phyloP scores from a whole-genome alignment of 2,113 vertebrate species.

The Petaurus breviceps region DNA sequence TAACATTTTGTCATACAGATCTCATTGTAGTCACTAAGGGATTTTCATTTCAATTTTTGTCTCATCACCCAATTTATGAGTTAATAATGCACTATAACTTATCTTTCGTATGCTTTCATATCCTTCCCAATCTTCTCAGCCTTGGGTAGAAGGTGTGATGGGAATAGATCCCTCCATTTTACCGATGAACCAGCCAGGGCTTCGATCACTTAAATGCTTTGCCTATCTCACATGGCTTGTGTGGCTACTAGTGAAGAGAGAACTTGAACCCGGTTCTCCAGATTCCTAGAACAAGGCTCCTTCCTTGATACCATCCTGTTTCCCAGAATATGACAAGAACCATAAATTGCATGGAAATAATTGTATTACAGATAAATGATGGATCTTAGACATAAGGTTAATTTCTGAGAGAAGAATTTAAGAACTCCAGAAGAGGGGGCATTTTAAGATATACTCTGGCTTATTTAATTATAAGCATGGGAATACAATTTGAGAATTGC shows the following conservation, averaged over 20 bases:
- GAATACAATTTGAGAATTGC: slow-evolving; percentile 31
- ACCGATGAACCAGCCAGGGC: neutral
- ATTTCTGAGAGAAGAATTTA: slow-evolving; percentile 31
- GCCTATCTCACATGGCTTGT: neutral
- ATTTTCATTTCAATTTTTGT: neutral
- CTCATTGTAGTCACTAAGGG: neutral
- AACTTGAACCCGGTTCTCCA: neutral
- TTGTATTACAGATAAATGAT: neutral
- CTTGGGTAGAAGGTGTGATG: neutral
- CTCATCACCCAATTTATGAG: neutral
- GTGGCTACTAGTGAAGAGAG: neutral
- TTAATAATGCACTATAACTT: neutral
- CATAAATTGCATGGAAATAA: neutral
- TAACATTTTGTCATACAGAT: neutral
- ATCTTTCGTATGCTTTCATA: neutral
- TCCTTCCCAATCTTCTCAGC: neutral
- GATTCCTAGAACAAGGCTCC: neutral
- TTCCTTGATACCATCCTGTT: neutral
- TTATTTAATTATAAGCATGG: slow-evolving; percentile 44
- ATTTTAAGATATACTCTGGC: slow-evolving; percentile 32
- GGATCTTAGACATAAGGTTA: neutral
- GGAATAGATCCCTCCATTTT: neutral
- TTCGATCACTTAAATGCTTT: neutral
- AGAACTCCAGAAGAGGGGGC: neutral
- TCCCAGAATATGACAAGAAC: neutral